Evolutionary conservation across 2,888 invertebrate genomes (phyloP).

Genomic region (Elysia crispata): DNA sequence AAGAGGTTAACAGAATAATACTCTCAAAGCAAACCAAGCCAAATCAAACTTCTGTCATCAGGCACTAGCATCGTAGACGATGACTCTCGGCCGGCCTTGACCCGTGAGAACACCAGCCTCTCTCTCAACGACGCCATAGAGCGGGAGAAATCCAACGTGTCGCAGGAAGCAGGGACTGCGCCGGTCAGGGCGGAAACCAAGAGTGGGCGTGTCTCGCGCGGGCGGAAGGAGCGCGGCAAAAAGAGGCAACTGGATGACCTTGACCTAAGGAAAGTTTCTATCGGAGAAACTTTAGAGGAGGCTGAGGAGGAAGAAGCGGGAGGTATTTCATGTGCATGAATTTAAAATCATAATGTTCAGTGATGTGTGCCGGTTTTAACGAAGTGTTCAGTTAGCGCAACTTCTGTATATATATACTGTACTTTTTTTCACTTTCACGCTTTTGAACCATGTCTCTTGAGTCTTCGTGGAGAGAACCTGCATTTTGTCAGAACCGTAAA

Average conservation of each 20-base stretch:
- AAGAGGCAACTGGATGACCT: slow-evolving; percentile 19
- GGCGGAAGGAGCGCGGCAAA: neutral
- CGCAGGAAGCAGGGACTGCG: neutral
- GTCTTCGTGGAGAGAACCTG: no score
- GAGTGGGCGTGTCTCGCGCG: slow-evolving; percentile 6
- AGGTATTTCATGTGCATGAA: no score
- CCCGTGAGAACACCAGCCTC: slow-evolving; percentile 19
- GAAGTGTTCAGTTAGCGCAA: no score
- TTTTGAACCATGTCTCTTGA: no score
- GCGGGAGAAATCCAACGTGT: neutral
- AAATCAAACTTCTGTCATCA: no score
- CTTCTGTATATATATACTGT: no score
- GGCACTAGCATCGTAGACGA: neutral
- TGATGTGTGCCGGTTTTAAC: no score
- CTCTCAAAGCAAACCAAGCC: no score
- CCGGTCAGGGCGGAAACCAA: neutral
- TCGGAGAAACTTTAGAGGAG: slow-evolving; percentile 24
- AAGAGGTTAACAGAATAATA: no score
- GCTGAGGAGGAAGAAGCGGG: slow-evolving; percentile 12
- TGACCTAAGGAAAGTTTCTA: slow-evolving; percentile 13
- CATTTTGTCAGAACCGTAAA: no score
- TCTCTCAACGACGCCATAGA: slow-evolving; percentile 19
- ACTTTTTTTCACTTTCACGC: no score
- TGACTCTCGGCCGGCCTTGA: slow-evolving; percentile 18
- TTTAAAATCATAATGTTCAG: no score